Evolutionary conservation across 2,888 invertebrate species (phyloP).

Genomic region (Cataglyphis altisquamis): DNA sequence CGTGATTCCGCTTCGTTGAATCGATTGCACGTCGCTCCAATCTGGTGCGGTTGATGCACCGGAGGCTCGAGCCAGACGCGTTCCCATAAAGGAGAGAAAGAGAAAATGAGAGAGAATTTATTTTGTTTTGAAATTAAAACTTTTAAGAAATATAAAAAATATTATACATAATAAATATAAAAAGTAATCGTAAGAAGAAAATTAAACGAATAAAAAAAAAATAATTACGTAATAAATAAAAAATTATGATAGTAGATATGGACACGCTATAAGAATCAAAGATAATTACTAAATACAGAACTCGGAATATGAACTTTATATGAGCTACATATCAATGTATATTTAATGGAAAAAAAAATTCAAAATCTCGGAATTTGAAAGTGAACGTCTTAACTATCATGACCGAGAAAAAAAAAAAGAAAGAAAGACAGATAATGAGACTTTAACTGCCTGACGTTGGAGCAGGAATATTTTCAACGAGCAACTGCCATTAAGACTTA

Average conservation of each 20-base stretch:
- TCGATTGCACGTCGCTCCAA: constrained; percentile 82
- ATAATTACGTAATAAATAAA: not conserved
- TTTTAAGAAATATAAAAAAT: not conserved
- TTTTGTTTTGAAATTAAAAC: not conserved
- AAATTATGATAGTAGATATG: not conserved
- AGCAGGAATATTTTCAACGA: constrained; percentile 55
- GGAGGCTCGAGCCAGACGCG: constrained; percentile 64
- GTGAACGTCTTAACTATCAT: no score
- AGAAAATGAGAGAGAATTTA: not conserved
- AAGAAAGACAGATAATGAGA: constrained; percentile 37
- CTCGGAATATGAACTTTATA: no score
- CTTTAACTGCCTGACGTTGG: constrained; percentile 71
- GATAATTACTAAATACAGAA: no score
- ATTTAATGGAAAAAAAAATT: no score
- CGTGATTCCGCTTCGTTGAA: constrained; percentile 81
- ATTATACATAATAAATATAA: no score
- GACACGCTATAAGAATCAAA: not conserved
- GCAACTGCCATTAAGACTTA: constrained; percentile 24
- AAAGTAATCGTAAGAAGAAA: not conserved
- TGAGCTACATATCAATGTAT: no score
- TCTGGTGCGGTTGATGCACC: constrained; percentile 72
- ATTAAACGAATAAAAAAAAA: not conserved
- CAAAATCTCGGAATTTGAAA: no score
- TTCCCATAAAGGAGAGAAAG: constrained; percentile 41
- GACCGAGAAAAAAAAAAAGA: not conserved